Base-by-base conservation (phyloP, 2,888 invertebrate genomes). In the Diploptera punctata region DNA sequence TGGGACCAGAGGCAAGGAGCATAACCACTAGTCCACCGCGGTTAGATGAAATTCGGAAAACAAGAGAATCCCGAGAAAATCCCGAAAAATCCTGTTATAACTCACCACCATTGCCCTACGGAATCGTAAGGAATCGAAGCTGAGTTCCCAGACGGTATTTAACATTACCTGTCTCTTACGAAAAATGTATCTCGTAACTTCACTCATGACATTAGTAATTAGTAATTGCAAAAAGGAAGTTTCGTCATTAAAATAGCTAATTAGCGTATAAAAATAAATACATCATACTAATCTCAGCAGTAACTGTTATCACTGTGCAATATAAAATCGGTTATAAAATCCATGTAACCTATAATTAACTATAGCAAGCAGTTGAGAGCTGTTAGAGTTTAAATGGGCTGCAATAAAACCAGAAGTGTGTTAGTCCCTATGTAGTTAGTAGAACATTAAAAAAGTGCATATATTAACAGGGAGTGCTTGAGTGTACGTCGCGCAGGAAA, bases 401-500 rank as follows among this genome's bases (percentile, higher is more conserved):
- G 29, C 18, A 57, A 29, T 57, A 57, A 57, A 57, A 57, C 57
- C n/a, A n/a, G 3, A 10, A 1, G 3, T 57, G 26, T 24, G 57
- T 57, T 24, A 29, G 57, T 29, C n/a, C n/a, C 33, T 24, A 65
- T 29, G 47, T 65, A 47, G 65, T 65, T 65, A 47, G 9, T 65
- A 47, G 26, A 19, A 29, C 65, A 65, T 65, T 65, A 65, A 44
- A n/a, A 65, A 65, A 65, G 65, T 44, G 44, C 44, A 26, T 65
- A 65, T 65, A 65, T 65, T 65, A 62, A 47, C 47, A 47, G 31
- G 18, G n/a, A 19, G 31, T 16, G 19, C 31, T 21, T n/a, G n/a
- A 16, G 26, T 16, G 10, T 43, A 65, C 24, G 47, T 47, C 10
- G 44, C 24, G 29, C 65, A 65, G 65, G 44, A 65, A 65, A 65